Evolutionary conservation across 2,888 invertebrate species (phyloP), one percentile per base, ranked within the genome.

Genomic region (Molorchus minor): DNA sequence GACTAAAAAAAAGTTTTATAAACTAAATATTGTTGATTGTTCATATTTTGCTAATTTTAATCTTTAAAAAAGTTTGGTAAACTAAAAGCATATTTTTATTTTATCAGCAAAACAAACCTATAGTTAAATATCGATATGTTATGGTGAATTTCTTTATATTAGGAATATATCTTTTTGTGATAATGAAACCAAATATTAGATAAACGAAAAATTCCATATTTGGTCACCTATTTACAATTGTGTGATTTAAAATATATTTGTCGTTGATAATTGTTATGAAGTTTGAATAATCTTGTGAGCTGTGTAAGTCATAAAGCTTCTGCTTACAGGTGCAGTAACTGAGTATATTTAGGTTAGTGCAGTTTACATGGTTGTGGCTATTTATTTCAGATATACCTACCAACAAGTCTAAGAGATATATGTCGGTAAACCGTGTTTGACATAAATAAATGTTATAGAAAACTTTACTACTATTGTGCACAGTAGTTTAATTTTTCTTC

Each of bases 191-290:
- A 17, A 16, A 40, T 12, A n/a, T 20, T 13, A 21, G 15, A 2
- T 5, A 15, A 45, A 16, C 19, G 25, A 35, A 51, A 43, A 61
- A 43, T 40, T 52, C 45, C 33, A 38, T 38, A 19, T n/a, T 19
- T 36, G 52, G n/a, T 36, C 52, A 41, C 13, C 41, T 41, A 5
- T 46, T 45, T 45, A 49, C 5, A 45, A 55, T 36, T 57, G 33
- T 60, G 59, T 62, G 57, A 57, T 55, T 61, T 58, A 55, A 33
- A 54, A 61, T 62, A 59, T 65, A 62, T 60, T 64, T 58, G 61
- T 61, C 63, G 69, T 71, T 70, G 65, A 69, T 68, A 68, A 64
- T 71, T 69, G 69, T 71, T 70, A 65, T 53, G 66, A 68, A 61
- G 56, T 62, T 62, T 54, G 61, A 62, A 68, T 54, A 58, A 62